Conservation (phyloP, 2,888 invertebrate genomes). For the Pollenia amentaria region DNA sequence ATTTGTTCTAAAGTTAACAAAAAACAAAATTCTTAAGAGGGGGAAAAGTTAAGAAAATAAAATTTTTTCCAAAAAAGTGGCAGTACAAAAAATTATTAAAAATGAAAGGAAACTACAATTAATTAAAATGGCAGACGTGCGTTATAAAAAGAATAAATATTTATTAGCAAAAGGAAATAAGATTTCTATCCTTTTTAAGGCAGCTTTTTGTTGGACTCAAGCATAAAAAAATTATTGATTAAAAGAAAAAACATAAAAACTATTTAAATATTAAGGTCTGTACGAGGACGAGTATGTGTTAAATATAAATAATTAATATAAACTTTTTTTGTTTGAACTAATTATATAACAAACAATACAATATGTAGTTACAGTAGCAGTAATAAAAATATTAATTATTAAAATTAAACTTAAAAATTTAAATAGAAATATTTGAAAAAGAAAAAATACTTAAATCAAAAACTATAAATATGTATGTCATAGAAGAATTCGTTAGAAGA, state of each 20-base stretch:
- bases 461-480: constrained; percentile 51
- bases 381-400: constrained; percentile 27
- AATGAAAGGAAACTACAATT: background rate
- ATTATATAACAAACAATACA: constrained; percentile 1
- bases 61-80: constrained; percentile 38
- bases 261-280: constrained; percentile 8
- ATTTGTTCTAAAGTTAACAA: constrained; percentile 13
- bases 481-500: constrained; percentile 31
- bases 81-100: constrained; percentile 30
- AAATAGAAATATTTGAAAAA: constrained; percentile 18
- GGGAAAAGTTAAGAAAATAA: constrained; percentile 1
- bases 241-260: constrained; percentile 35
- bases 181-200: constrained; percentile 34
- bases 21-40: background rate
- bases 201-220: constrained; percentile 54
- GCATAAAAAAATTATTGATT: constrained; percentile 9
- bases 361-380: background rate
- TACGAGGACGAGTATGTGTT: background rate
- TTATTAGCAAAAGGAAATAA: constrained; percentile 20
- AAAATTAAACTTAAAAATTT: constrained; percentile 34
- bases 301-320: constrained; percentile 7
- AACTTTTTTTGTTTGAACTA: background rate
- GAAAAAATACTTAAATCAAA: constrained; percentile 41
- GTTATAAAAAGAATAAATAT: constrained; percentile 34
- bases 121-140: constrained; percentile 45